phyloP scores from a whole-genome alignment of 2,113 vertebrate species.

The Cottus gobio region DNA sequence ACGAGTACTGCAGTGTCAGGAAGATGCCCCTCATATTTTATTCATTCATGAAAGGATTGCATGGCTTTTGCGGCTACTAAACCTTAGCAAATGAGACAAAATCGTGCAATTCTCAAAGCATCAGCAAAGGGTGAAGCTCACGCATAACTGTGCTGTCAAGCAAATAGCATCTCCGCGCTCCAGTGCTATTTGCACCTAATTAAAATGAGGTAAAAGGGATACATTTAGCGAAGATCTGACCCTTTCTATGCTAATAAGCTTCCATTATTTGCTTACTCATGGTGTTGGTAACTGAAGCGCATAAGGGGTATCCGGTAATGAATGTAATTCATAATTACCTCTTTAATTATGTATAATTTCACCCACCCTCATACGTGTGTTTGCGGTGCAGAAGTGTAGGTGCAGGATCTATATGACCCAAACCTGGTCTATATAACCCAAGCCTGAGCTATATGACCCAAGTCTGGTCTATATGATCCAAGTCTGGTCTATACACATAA shows the following conservation, averaged over 20 bases:
- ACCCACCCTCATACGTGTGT: no score
- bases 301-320: neutral
- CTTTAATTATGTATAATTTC: no score
- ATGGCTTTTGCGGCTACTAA: neutral
- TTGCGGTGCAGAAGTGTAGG: no score
- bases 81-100: neutral
- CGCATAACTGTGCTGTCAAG: neutral
- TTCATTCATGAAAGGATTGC: neutral
- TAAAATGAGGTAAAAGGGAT: neutral
- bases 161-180: neutral
- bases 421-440: no score
- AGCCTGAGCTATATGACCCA: no score
- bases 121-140: neutral
- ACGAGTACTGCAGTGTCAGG: neutral
- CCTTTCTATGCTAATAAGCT: neutral
- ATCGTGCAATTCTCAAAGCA: no score
- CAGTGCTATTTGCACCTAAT: neutral
- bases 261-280: neutral
- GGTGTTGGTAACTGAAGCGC: neutral
- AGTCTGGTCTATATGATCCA: no score
- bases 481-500: neutral
- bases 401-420: no score
- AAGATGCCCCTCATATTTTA: constrained; percentile 1
- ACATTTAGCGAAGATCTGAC: neutral
- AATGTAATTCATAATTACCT: no score